Percentiles rank a stretch among this genome's conserved stretches.
phyloP scores from a whole-genome alignment of 2,888 invertebrate species.

The Rugalucina vietnamica region DNA sequence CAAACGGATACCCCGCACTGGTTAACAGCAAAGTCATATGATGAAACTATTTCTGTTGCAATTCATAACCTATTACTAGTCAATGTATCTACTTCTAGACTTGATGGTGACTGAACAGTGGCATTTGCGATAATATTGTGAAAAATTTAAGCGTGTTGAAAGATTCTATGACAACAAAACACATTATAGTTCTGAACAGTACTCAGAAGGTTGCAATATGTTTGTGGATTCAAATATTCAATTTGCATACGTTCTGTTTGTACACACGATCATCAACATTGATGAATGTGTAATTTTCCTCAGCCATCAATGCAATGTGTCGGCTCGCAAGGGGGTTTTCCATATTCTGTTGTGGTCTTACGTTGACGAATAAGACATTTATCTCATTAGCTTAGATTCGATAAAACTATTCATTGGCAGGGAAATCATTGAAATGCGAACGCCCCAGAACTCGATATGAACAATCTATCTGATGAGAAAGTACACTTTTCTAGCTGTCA shows the following conservation, averaged over 20 bases:
- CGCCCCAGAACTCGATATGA: slow-evolving; percentile 38
- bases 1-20: no score
- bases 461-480: slow-evolving; percentile 68
- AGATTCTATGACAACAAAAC: no score
- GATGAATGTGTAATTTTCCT: slow-evolving; percentile 47
- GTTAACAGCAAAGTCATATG: no score
- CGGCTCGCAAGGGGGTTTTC: slow-evolving; percentile 47
- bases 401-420: slow-evolving; percentile 61
- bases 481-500: slow-evolving; percentile 80
- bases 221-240: slow-evolving; percentile 54
- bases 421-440: slow-evolving; percentile 51
- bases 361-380: slow-evolving; percentile 49
- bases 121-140: no score
- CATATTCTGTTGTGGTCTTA: slow-evolving; percentile 60
- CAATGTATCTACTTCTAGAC: no score
- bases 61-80: no score
- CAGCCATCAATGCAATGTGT: slow-evolving; percentile 43
- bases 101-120: no score
- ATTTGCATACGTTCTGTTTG: slow-evolving; percentile 63
- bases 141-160: no score
- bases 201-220: no score
- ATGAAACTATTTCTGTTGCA: no score
- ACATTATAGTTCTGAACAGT: no score
- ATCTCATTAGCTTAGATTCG: slow-evolving; percentile 61
- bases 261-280: slow-evolving; percentile 38